These are phyloP conservation scores for Drosophila funebris DNA, from an alignment of 1,140 invertebrate genomes.

Conservation along the genomic window DNA sequence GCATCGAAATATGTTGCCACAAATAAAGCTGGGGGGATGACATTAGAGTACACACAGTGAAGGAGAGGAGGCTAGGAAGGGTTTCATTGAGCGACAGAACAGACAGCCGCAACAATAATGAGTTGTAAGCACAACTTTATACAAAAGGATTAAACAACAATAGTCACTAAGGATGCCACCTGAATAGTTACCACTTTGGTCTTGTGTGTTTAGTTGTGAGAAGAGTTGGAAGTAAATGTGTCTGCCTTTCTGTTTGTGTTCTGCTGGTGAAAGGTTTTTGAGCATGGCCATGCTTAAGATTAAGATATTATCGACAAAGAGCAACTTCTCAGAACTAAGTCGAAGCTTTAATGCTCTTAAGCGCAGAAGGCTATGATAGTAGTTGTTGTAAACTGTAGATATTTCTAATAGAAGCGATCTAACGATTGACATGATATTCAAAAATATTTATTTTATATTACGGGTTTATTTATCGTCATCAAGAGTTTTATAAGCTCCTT, in stretches of 20 bases:
- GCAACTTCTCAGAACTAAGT: neutral
- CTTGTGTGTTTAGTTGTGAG: neutral
- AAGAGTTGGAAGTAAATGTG: neutral
- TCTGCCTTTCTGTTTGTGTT: neutral
- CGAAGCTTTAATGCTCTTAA: slow-evolving; percentile 23
- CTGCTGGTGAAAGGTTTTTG: slow-evolving; percentile 21
- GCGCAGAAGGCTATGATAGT: neutral
- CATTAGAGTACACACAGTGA: neutral
- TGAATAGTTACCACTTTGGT: slow-evolving; percentile 17
- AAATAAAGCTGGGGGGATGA: slow-evolving; percentile 17
- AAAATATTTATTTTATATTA: too few relatives aligned
- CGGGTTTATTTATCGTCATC: too few relatives aligned
- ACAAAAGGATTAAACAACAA: slow-evolving; percentile 78
- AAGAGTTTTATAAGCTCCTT: neutral
- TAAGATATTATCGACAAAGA: slow-evolving; percentile 41
- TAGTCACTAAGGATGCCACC: slow-evolving; percentile 45
- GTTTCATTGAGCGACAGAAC: slow-evolving; percentile 2
- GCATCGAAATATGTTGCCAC: slow-evolving; percentile 44
- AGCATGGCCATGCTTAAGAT: slow-evolving; percentile 36
- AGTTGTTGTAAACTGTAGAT: too few relatives aligned
- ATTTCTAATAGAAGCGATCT: too few relatives aligned
- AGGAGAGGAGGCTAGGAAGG: neutral
- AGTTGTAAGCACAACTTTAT: slow-evolving; percentile 77
- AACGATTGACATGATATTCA: too few relatives aligned
- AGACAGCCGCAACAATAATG: slow-evolving; percentile 63